These are phyloP conservation scores for Lepeophtheirus salmonis DNA, from an alignment of 1,140 invertebrate genomes.

Conservation along the genomic window DNA sequence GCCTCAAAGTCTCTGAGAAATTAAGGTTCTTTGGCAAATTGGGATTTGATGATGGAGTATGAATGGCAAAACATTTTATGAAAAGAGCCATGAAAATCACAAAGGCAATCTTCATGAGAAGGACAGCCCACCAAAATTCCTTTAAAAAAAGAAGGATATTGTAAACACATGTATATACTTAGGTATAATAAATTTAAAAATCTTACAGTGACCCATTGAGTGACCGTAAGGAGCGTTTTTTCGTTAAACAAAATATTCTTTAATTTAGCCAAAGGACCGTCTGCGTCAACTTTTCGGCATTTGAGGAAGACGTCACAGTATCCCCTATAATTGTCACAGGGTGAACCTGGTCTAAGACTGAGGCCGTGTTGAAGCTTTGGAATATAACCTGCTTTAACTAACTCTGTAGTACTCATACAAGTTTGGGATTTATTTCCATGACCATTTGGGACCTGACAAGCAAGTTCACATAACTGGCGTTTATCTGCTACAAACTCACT, in stretches of 20 bases:
- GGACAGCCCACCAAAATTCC: conserved; percentile 92
- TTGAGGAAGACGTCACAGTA: conserved; percentile 98
- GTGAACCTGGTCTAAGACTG: conserved; percentile 72
- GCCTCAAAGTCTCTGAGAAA: conserved; percentile 11
- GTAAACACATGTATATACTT: no score
- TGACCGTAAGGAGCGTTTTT: conserved; percentile 62
- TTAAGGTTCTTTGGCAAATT: conserved; percentile 7
- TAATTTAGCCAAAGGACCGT: conserved; percentile 82
- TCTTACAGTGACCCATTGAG: conserved; percentile 63
- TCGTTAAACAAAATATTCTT: conserved; percentile 90
- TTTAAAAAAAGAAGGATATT: conserved; percentile 29
- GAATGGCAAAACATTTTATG: conserved; percentile 96
- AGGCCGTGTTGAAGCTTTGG: conserved; percentile 61
- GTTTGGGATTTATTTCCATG: conserved; percentile 34
- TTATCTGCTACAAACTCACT: conserved; percentile 60
- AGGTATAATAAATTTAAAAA: no score
- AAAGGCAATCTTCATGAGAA: conserved; percentile 71
- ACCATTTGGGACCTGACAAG: conserved; percentile 62
- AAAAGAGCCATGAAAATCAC: conserved; percentile 94
- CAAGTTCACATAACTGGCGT: conserved; percentile 76
- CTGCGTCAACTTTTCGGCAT: conserved; percentile 89
- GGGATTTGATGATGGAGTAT: conserved; percentile 65
- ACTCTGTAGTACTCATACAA: conserved; percentile 63
- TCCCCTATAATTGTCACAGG: conserved; percentile 94
- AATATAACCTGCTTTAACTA: conserved; percentile 34